A percentile compares a stretch with the other conserved stretches of the same genome.
These are phyloP conservation scores for Callocephalon fimbriatum DNA, from an alignment of 2,113 vertebrate genomes.

Conservation along the genomic window DNA sequence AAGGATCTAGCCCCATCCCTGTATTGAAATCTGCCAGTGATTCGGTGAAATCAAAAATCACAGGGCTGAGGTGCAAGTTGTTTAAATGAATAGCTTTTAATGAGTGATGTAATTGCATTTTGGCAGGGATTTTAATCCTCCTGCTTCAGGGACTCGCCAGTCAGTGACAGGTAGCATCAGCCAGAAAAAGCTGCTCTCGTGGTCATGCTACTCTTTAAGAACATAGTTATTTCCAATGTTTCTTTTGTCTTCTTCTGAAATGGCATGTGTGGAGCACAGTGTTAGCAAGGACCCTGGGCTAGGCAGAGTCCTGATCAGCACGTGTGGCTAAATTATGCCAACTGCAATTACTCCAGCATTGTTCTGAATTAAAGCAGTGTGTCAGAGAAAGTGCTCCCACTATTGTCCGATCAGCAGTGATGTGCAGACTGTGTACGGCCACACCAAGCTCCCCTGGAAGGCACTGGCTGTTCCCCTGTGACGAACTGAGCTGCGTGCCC, in stretches of 20 bases:
- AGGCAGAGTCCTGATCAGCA: not conserved
- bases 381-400: not conserved
- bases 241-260: not conserved
- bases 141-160: not conserved
- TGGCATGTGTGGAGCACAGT: fast-evolving
- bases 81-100: not conserved
- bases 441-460: not conserved
- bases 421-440: not conserved
- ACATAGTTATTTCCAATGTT: not conserved
- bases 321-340: not conserved
- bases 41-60: not conserved
- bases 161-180: not conserved
- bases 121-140: not conserved
- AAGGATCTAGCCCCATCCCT: not conserved
- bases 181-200: not conserved
- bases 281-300: not conserved
- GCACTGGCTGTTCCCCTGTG: not conserved
- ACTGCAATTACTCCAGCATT: not conserved
- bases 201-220: not conserved
- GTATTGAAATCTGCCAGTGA: not conserved
- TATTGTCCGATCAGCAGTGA: not conserved
- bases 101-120: not conserved
- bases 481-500: fast-evolving
- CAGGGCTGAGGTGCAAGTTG: not conserved
- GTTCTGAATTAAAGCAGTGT: not conserved